Percentiles rank a stretch among this genome's conserved stretches.
phyloP scores from a whole-genome alignment of 2,113 vertebrate genomes.

The Lates calcarifer region DNA sequence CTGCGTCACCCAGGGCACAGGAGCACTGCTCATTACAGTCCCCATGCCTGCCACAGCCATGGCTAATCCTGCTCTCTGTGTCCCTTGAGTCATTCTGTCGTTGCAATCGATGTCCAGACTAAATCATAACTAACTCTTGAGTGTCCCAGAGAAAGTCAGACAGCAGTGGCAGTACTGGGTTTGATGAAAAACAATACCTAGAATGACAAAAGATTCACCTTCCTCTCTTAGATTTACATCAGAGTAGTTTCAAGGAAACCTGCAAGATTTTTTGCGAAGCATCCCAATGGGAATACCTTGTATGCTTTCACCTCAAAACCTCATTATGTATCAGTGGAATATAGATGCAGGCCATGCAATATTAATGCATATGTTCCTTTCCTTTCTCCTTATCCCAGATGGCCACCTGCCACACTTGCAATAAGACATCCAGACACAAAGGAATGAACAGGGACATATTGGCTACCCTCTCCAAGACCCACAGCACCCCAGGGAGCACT shows the following conservation, averaged over 20 bases:
- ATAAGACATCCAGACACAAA: constrained; percentile 84
- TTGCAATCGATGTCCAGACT: neutral
- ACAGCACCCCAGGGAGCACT: constrained; percentile 70
- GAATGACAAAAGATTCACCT: constrained; percentile 13
- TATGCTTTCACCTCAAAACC: constrained; percentile 33
- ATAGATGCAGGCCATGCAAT: constrained; percentile 30
- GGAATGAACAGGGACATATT: constrained; percentile 88
- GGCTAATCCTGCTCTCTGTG: neutral
- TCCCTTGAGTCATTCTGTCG: constrained; percentile 11
- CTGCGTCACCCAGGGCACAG: constrained; percentile 14
- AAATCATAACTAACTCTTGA: constrained; percentile 22
- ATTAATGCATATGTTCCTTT: constrained; percentile 55
- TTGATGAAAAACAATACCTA: neutral
- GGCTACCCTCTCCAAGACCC: constrained; percentile 60
- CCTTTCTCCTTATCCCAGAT: constrained; percentile 80
- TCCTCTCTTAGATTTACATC: constrained; percentile 2
- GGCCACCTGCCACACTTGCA: constrained; percentile 92
- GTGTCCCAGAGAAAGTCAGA: constrained; percentile 13
- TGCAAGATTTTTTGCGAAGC: neutral
- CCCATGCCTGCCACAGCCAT: neutral
- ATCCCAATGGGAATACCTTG: neutral
- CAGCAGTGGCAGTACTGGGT: constrained; percentile 1
- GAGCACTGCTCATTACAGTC: constrained; percentile 34
- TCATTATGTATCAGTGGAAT: constrained; percentile 21
- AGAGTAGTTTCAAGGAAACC: neutral